phyloP scores from a whole-genome alignment of 2,888 invertebrate genomes.

The Rapana venosa region DNA sequence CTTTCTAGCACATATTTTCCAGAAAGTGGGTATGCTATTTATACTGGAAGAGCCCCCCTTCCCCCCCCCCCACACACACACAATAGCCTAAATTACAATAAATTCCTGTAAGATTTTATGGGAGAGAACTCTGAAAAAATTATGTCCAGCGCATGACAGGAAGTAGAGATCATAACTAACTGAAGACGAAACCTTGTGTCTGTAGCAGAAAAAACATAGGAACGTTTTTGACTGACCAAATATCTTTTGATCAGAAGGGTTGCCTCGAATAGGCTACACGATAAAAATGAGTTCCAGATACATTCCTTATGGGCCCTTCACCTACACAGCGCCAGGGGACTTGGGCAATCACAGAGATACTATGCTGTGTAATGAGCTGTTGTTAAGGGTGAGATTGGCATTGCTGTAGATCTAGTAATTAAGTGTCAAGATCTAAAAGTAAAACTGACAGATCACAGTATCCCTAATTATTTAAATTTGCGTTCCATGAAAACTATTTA shows the following conservation, averaged over 20 bases:
- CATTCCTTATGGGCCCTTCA: constrained; percentile 54
- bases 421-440: too few species aligned
- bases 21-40: too few species aligned
- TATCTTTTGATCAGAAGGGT: background rate
- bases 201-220: background rate
- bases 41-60: too few species aligned
- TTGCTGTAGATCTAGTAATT: background rate
- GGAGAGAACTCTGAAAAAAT: background rate
- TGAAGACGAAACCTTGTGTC: background rate
- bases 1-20: too few species aligned
- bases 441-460: too few species aligned
- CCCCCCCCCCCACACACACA: too few species aligned
- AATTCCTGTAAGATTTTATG: too few species aligned
- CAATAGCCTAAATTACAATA: too few species aligned
- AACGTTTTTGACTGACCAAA: background rate
- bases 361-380: constrained; percentile 75
- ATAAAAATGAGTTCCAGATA: constrained; percentile 42
- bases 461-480: too few species aligned
- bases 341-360: constrained; percentile 73
- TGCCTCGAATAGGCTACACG: too few species aligned
- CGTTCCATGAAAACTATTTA: too few species aligned
- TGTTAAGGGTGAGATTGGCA: constrained; percentile 69
- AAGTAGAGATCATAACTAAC: constrained; percentile 25
- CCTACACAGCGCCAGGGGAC: constrained; percentile 73
- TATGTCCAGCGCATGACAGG: constrained; percentile 29